These are phyloP conservation scores for Neosilurus mollespiculum DNA, from an alignment of 2,797 vertebrate genomes.

Conservation along the genomic window DNA sequence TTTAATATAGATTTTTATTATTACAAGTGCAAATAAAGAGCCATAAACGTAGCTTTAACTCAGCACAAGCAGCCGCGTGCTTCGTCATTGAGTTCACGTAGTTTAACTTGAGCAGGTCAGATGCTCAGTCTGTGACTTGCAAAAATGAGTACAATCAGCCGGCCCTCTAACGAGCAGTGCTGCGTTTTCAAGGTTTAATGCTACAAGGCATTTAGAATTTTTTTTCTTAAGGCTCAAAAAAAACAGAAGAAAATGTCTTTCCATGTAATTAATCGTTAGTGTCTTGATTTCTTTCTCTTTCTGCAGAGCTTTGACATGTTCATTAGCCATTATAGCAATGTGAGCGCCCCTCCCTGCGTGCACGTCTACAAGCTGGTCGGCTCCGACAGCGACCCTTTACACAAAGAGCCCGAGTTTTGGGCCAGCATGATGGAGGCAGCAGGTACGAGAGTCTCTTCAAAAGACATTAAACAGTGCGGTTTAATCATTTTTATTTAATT, in stretches of 20 bases:
- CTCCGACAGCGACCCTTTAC: conserved; percentile 75
- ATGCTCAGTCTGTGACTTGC: background rate
- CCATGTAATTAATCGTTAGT: background rate
- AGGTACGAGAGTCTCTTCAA: conserved; percentile 68
- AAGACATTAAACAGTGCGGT: background rate
- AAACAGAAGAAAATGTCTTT: background rate
- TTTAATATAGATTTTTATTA: no score
- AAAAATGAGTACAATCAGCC: background rate
- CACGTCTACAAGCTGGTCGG: conserved; percentile 92
- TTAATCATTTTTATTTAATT: background rate
- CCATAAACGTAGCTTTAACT: background rate
- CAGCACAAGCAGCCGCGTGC: background rate
- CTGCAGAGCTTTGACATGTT: conserved; percentile 96
- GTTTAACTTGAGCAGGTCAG: background rate
- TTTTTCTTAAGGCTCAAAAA: no score
- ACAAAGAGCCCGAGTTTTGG: conserved; percentile 91
- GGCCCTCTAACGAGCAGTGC: background rate
- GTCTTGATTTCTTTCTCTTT: conserved; percentile 1
- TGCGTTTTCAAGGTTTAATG: background rate
- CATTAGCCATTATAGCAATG: conserved; percentile 96
- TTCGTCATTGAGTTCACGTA: background rate
- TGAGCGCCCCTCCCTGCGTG: conserved; percentile 91
- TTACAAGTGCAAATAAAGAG: no score
- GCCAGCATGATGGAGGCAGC: conserved; percentile 98
- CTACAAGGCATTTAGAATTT: background rate